These are phyloP conservation scores for Crotalus horridus DNA, from an alignment of 2,113 vertebrate genomes.

Conservation along the genomic window DNA sequence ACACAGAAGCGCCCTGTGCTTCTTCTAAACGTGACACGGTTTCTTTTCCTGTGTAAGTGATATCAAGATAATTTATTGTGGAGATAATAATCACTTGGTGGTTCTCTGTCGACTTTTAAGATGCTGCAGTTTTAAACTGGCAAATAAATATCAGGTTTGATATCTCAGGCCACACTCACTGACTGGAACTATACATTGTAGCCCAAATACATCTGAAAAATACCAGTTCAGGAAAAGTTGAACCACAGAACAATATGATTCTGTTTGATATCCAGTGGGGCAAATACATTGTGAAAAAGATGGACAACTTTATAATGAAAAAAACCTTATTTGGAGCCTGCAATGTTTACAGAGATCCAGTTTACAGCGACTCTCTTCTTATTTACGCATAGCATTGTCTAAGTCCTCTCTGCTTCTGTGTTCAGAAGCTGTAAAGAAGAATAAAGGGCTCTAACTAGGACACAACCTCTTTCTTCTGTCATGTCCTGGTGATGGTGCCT, in stretches of 20 bases:
- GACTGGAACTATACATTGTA: neutral
- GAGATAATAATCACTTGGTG: conserved; percentile 51
- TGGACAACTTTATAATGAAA: neutral
- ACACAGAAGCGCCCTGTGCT: conserved; percentile 32
- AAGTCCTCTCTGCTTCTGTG: neutral
- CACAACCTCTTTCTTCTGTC: neutral
- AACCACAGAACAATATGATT: neutral
- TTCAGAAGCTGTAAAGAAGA: neutral
- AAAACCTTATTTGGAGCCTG: neutral
- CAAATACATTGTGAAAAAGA: neutral
- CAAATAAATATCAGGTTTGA: neutral
- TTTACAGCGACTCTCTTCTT: neutral
- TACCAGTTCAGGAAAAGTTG: neutral
- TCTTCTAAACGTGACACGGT: neutral
- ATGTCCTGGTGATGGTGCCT: neutral
- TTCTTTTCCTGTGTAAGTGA: neutral
- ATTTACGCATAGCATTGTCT: neutral
- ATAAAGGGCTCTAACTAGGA: neutral
- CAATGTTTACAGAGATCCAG: neutral
- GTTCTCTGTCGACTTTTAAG: conserved; percentile 44
- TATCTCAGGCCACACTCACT: neutral
- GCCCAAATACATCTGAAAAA: neutral
- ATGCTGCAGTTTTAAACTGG: rapidly evolving
- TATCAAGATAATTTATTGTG: conserved; percentile 48
- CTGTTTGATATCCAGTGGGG: neutral